These are phyloP conservation scores for Campoplex nolae DNA, from an alignment of 2,888 invertebrate genomes.

Conservation along the genomic window DNA sequence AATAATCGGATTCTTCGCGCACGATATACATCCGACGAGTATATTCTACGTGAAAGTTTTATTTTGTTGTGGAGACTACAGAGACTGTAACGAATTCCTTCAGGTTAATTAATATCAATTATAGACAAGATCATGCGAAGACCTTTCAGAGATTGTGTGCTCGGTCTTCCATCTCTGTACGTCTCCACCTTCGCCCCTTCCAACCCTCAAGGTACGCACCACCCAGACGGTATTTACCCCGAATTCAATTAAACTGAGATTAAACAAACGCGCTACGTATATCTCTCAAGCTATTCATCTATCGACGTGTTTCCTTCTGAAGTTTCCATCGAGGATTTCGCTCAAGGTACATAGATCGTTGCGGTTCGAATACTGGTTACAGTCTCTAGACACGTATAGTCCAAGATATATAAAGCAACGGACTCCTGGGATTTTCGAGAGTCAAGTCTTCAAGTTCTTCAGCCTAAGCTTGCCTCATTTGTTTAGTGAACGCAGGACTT, in stretches of 20 bases:
- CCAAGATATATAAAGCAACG: background rate
- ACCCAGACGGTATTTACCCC: conserved; percentile 44
- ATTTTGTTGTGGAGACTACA: background rate
- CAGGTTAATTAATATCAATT: background rate
- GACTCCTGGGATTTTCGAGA: conserved; percentile 6
- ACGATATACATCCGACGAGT: background rate
- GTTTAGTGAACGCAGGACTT: conserved; percentile 14
- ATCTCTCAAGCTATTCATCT: conserved; percentile 6
- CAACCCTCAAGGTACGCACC: background rate
- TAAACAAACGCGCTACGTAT: conserved; percentile 59
- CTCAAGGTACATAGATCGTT: conserved; percentile 9
- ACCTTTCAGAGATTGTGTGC: background rate
- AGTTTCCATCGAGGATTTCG: conserved; percentile 2
- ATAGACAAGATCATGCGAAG: background rate
- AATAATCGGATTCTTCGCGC: background rate
- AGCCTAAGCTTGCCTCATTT: conserved; percentile 30
- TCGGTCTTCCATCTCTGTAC: background rate
- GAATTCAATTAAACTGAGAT: conserved; percentile 65
- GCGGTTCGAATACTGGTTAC: background rate
- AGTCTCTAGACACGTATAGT: conserved; percentile 1
- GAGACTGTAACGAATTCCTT: background rate
- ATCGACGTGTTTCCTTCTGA: conserved; percentile 9
- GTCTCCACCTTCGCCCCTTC: background rate
- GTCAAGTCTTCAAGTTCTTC: conserved; percentile 45
- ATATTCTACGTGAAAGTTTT: background rate